Evolutionary conservation across 1,140 invertebrate genomes (phyloP).

Genomic region (Cotesia glomerata): DNA sequence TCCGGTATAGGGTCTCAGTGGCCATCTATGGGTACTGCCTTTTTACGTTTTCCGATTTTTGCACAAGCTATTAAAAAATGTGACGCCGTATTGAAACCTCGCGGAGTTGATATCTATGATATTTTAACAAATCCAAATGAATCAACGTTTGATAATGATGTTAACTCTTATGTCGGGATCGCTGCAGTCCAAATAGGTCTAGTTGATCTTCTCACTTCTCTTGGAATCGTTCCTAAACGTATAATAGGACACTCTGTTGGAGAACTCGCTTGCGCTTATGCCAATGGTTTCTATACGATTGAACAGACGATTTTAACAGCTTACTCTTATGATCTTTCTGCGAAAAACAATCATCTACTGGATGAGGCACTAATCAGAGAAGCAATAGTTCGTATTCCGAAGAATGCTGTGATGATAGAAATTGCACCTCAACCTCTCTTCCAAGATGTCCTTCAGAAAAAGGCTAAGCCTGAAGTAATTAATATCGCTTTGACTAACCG

Average conservation of each 20-base stretch:
- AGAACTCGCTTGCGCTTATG: constrained; percentile 83
- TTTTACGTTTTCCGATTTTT: constrained; percentile 72
- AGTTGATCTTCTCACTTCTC: constrained; percentile 71
- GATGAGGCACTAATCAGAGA: constrained; percentile 87
- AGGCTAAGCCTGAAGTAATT: constrained; percentile 65
- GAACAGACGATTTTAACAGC: constrained; percentile 81
- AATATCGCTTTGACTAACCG: constrained; percentile 84
- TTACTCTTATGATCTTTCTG: constrained; percentile 83
- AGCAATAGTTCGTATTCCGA: constrained; percentile 75
- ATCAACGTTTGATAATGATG: constrained; percentile 78
- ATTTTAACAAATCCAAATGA: constrained; percentile 79
- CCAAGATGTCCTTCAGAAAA: constrained; percentile 70
- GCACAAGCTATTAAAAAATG: constrained; percentile 71
- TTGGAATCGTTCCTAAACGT: constrained; percentile 76
- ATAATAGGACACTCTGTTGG: constrained; percentile 86
- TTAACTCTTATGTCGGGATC: constrained; percentile 90
- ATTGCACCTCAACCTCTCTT: constrained; percentile 84
- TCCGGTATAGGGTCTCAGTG: constrained; percentile 92
- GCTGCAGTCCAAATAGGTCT: constrained; percentile 82
- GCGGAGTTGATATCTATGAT: constrained; percentile 79
- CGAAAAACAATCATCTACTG: constrained; percentile 89
- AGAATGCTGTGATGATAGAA: constrained; percentile 80
- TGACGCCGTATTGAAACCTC: constrained; percentile 73
- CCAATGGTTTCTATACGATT: constrained; percentile 79
- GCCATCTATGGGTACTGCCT: constrained; percentile 76